These are phyloP conservation scores for Rhinogobio ventralis DNA, from an alignment of 2,797 vertebrate species.

Conservation along the genomic window DNA sequence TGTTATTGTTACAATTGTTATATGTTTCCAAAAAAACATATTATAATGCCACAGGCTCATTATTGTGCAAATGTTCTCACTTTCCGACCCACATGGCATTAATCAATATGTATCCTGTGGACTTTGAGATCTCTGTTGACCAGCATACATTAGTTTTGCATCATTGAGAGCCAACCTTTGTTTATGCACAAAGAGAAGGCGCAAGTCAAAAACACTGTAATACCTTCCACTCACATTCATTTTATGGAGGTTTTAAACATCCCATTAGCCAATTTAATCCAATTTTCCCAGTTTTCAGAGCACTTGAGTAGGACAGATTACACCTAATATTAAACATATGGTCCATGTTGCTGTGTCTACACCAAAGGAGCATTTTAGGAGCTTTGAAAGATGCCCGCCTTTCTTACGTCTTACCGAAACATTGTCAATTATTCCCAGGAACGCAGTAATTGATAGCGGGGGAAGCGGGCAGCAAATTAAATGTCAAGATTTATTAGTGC, in stretches of 20 bases:
- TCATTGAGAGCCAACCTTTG: conserved; percentile 75
- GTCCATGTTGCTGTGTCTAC: conserved; percentile 75
- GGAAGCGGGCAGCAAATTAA: conserved; percentile 83
- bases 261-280: conserved; percentile 88
- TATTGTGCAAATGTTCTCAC: conserved; percentile 43
- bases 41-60: neutral
- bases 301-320: conserved; percentile 85
- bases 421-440: conserved; percentile 77
- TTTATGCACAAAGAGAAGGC: conserved; percentile 75
- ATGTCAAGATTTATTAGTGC: conserved; percentile 82
- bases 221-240: conserved; percentile 83
- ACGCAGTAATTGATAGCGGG: conserved; percentile 80
- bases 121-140: conserved; percentile 78
- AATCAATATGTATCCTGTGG: conserved; percentile 75
- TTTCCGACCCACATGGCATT: conserved; percentile 65
- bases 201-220: conserved; percentile 74
- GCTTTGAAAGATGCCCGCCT: conserved; percentile 72
- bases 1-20: too few relatives aligned
- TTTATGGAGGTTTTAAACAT: conserved; percentile 87
- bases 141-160: conserved; percentile 69
- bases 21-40: too few relatives aligned
- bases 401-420: conserved; percentile 66
- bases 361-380: conserved; percentile 66
- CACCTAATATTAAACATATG: conserved; percentile 89
- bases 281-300: conserved; percentile 83